Evolutionary conservation across 2,888 invertebrate species (phyloP).

Genomic region (Bugula neritina): DNA sequence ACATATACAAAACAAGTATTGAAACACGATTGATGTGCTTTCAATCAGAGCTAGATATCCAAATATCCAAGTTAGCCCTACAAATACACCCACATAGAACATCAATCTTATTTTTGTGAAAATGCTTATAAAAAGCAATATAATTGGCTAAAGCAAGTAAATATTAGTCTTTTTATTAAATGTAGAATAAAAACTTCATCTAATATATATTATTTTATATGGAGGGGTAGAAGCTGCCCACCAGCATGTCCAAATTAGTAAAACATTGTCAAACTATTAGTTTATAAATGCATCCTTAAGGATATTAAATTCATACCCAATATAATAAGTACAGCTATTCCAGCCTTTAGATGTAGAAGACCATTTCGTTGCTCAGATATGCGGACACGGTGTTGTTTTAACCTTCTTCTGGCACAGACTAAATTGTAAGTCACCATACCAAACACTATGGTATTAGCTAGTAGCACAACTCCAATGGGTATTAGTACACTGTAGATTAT

Average conservation of each 20-base stretch:
- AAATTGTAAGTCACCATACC: conserved; percentile 42
- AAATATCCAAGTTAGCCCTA: conserved; percentile 49
- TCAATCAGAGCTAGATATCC: conserved; percentile 44
- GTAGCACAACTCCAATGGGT: conserved; percentile 42
- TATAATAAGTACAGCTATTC: conserved; percentile 46
- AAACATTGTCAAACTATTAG: too few relatives aligned
- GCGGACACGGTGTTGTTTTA: conserved; percentile 44
- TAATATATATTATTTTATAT: too few relatives aligned
- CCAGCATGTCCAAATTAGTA: too few relatives aligned
- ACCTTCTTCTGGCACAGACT: conserved; percentile 41
- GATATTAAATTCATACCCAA: too few relatives aligned
- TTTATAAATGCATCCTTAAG: too few relatives aligned
- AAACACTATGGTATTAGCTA: conserved; percentile 42
- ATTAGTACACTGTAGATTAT: conserved; percentile 46
- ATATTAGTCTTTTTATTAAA: too few relatives aligned
- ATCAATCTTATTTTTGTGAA: too few relatives aligned
- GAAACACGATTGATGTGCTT: conserved; percentile 40
- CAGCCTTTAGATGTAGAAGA: conserved; percentile 46
- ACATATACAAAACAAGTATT: conserved; percentile 48
- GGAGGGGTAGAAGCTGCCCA: too few relatives aligned
- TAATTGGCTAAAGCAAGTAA: too few relatives aligned
- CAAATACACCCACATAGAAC: too few relatives aligned
- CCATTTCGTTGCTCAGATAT: conserved; percentile 51
- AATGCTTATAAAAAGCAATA: too few relatives aligned
- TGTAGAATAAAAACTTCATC: too few relatives aligned